Evolutionary conservation across 2,113 vertebrate species (phyloP), one percentile per base, ranked within the genome.

Genomic region (Chaenogobius annularis): DNA sequence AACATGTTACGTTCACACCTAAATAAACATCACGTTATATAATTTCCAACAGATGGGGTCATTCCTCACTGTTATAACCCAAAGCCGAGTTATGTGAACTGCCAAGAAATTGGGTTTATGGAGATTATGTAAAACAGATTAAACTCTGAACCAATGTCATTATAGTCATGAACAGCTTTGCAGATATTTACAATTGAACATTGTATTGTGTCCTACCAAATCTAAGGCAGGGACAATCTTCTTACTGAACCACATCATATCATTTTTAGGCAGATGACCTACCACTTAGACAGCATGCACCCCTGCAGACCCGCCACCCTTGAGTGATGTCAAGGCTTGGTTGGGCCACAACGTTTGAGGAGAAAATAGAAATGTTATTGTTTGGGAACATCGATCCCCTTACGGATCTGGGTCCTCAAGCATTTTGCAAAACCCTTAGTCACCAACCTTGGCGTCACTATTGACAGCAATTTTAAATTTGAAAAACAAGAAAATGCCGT

Each of bases 21-120:
- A 46, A 75, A 64, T 83, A 67, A 79, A 64, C 62, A 81, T 15
- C 3, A 1, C 5, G 37, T 88, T 86, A 83, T 68, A 76, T 66
- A 85, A 87, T 55, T 80, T 69, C 50, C 54, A 81, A 69, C 78
- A 79, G 46, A 73, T 55, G 71, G 82, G 66, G 48, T 69, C 5
- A 2, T 43, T 40, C 48, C 20, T 56, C 55, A 72, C 66, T 73
- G 55, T 46, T 73, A 56, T 68, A 82, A 58, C 20, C 40, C 52
- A 7, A 55, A 83, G 64, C 67, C 70, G 40, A 35, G 4, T 48
- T 44, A 73, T 44, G 46, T 77, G 55, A 76, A 59, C 69, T 59
- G 74, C 69, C 69, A 64, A 80, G 73, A 84, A 72, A 76, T 26
- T 3, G 69, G 68, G 56, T 76, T 84, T 44, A 78, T 74, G 74